Evolutionary conservation across 1,140 invertebrate genomes (phyloP).

Genomic region (Diabrotica virgifera): DNA sequence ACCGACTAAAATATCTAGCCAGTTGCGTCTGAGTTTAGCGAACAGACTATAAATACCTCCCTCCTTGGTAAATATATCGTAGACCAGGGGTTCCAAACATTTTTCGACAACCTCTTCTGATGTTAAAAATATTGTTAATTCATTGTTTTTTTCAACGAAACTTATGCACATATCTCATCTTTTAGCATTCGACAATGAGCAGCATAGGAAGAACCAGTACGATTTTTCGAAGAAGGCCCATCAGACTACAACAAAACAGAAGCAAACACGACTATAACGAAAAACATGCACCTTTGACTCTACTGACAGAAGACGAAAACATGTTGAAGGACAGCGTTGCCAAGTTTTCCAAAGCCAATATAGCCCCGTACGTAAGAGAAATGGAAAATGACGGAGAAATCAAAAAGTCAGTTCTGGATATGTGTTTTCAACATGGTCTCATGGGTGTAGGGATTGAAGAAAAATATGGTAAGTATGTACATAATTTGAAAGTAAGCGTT

Average conservation of each 20-base stretch:
- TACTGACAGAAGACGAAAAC: constrained; percentile 71
- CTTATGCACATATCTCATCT: no score
- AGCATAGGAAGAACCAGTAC: neutral
- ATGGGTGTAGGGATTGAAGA: constrained; percentile 89
- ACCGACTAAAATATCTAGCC: no score
- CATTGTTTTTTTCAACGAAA: no score
- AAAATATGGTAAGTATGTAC: constrained; percentile 58
- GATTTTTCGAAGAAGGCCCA: neutral
- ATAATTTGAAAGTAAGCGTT: no score
- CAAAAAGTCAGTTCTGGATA: constrained; percentile 65
- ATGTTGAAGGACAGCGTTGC: constrained; percentile 78
- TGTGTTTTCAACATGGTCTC: constrained; percentile 81
- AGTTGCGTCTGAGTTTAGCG: no score
- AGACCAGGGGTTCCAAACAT: no score
- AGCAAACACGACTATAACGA: neutral
- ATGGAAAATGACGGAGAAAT: constrained; percentile 89
- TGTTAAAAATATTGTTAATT: no score
- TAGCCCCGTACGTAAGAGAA: constrained; percentile 80
- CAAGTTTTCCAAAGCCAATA: constrained; percentile 83
- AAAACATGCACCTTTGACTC: constrained; percentile 55
- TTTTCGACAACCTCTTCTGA: no score
- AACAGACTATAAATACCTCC: no score
- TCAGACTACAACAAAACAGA: neutral
- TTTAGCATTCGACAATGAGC: neutral
- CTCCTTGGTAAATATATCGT: no score